Conservation (phyloP, 2,888 invertebrate species). For the Stratiomys singularior region DNA sequence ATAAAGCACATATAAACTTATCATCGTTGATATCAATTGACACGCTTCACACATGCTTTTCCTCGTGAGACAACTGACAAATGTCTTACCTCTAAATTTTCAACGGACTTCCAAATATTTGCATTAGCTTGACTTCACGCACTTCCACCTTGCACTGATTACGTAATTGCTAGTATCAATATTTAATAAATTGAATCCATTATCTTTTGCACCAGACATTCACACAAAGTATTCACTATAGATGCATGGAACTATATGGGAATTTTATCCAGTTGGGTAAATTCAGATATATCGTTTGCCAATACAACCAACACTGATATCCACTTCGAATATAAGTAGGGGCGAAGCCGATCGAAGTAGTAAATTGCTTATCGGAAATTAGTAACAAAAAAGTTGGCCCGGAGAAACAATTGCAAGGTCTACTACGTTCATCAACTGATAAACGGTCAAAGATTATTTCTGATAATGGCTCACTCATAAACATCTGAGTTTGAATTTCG, state of each 20-base stretch:
- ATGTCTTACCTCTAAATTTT: neutral
- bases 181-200: neutral
- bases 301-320: neutral
- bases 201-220: neutral
- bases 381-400: too few species aligned
- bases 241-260: neutral
- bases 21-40: neutral
- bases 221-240: neutral
- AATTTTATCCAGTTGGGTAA: neutral
- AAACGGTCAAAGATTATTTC: too few species aligned
- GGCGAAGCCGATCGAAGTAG: neutral
- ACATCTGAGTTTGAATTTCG: too few species aligned
- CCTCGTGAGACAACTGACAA: too few species aligned
- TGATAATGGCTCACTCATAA: too few species aligned
- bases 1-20: neutral
- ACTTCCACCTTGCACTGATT: neutral
- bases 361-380: neutral
- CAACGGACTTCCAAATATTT: too few species aligned
- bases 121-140: neutral
- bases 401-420: too few species aligned
- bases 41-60: too few species aligned
- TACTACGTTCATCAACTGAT: too few species aligned
- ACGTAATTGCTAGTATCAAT: neutral
- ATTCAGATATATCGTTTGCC: neutral
- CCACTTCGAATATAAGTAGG: neutral